Conservation (phyloP, 1,140 invertebrate genomes). For the Pseudomyrmex cubaensis region DNA sequence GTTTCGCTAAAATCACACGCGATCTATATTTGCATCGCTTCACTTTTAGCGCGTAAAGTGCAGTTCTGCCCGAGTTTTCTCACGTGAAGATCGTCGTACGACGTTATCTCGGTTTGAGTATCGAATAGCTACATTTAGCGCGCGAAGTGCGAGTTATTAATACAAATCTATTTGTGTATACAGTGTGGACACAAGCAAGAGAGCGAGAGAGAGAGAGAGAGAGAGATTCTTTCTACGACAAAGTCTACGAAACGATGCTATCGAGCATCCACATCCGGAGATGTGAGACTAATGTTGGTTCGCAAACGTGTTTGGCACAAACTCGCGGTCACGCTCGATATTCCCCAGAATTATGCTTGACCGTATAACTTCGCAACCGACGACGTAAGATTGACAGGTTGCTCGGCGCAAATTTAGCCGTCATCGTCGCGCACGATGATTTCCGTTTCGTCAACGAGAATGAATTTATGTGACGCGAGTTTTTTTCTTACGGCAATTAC, state of each 20-base stretch:
- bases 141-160: constrained; percentile 35
- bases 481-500: neutral
- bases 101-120: constrained; percentile 23
- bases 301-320: constrained; percentile 28
- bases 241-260: constrained; percentile 28
- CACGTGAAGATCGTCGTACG: constrained; percentile 9
- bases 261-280: constrained; percentile 10
- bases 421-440: neutral
- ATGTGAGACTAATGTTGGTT: constrained; percentile 42
- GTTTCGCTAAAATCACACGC: neutral
- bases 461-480: neutral
- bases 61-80: constrained; percentile 1
- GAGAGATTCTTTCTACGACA: constrained; percentile 36
- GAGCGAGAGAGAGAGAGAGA: neutral
- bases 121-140: constrained; percentile 16
- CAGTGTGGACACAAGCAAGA: neutral
- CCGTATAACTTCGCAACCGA: constrained; percentile 1
- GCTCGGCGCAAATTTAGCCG: constrained; percentile 5
- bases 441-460: neutral
- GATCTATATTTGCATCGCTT: neutral
- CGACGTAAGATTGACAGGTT: constrained; percentile 28
- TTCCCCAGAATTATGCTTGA: constrained; percentile 3
- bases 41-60: constrained; percentile 11
- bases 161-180: constrained; percentile 24
- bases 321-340: constrained; percentile 7